Evolutionary conservation across 2,888 invertebrate species (phyloP), one percentile per base, ranked within the genome.

Genomic region (Leptopilina syphax): DNA sequence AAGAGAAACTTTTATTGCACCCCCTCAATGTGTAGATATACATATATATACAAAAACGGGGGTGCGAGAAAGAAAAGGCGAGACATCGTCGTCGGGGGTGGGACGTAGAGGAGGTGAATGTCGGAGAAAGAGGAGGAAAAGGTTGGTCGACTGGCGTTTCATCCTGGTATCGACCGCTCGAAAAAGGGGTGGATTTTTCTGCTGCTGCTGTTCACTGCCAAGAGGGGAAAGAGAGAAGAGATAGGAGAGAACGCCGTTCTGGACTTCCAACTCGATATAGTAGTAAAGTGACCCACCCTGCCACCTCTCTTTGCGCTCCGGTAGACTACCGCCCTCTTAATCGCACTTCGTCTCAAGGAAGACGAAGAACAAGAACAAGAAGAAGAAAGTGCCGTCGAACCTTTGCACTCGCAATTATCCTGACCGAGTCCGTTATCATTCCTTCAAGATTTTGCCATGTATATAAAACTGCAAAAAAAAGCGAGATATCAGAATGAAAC

Each of bases 141-240:
- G 82, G 85, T 82, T 80, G 88, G 86, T 85, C 86, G 83, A 79
- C 80, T 79, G 76, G 68, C 82, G 88, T 79, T 82, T 83, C 82
- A 81, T 88, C 88, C 87, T 86, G 86, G 87, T 91, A 91, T 91
- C 91, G 91, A 91, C 90, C 91, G 91, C 83, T 87, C 87, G 87
- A 85, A 87, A 89, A 90, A 89, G 90, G 87, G 90, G 90, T 90
- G 90, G 89, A 90, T 90, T 91, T 91, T 91, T 90, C 88, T 87
- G 81, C 82, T 79, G 70, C 76, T 80, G 50, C 70, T 34, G 44
- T 44, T 50, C 50, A 50, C 12, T 34, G 54, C n/a, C 57, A 73
- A 73, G 57, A 57, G n/a, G 41, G 73, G 73, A n/a, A 50, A 50
- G 5, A 34, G 34, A 34, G 34, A 50, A 73, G 13, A 73, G 73